phyloP scores from a whole-genome alignment of 2,888 invertebrate species.

The Byasa hedistus region DNA sequence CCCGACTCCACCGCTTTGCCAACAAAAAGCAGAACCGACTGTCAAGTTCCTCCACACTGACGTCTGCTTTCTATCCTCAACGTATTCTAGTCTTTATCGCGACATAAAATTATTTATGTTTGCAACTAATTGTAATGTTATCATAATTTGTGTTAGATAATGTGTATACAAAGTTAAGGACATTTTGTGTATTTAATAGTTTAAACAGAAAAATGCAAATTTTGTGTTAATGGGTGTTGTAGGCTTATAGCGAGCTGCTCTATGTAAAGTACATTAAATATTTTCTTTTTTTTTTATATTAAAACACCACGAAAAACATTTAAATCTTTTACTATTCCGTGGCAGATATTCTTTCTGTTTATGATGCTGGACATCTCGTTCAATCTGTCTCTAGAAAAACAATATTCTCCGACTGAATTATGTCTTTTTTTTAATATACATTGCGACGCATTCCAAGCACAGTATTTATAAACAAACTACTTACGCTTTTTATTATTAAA shows the following conservation, averaged over 20 bases:
- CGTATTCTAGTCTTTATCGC: conserved; percentile 77
- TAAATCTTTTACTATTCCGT: conserved; percentile 41
- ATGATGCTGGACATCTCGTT: conserved; percentile 65
- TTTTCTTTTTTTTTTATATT: conserved; percentile 45
- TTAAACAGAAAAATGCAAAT: conserved; percentile 41
- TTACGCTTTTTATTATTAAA: conserved; percentile 58
- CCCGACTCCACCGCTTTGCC: conserved; percentile 59
- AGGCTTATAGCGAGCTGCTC: conserved; percentile 58
- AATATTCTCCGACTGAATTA: conserved; percentile 54
- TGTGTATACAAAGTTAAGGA: conserved; percentile 59
- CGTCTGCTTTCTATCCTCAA: conserved; percentile 79
- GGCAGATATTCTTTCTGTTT: conserved; percentile 47
- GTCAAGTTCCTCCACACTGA: conserved; percentile 65
- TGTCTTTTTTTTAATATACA: conserved; percentile 46
- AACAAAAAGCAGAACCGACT: conserved; percentile 58
- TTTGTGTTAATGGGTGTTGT: conserved; percentile 69
- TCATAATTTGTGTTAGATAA: conserved; percentile 60
- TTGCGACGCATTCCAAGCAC: conserved; percentile 73
- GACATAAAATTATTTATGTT: conserved; percentile 69
- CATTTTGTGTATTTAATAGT: conserved; percentile 61
- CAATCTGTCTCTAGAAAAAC: conserved; percentile 45
- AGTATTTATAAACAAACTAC: conserved; percentile 57
- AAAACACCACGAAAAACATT: conserved; percentile 66
- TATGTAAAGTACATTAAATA: conserved; percentile 69
- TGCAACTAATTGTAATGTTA: conserved; percentile 74